These are phyloP conservation scores for Indicator maculatus DNA, from an alignment of 2,113 vertebrate species.

Conservation along the genomic window DNA sequence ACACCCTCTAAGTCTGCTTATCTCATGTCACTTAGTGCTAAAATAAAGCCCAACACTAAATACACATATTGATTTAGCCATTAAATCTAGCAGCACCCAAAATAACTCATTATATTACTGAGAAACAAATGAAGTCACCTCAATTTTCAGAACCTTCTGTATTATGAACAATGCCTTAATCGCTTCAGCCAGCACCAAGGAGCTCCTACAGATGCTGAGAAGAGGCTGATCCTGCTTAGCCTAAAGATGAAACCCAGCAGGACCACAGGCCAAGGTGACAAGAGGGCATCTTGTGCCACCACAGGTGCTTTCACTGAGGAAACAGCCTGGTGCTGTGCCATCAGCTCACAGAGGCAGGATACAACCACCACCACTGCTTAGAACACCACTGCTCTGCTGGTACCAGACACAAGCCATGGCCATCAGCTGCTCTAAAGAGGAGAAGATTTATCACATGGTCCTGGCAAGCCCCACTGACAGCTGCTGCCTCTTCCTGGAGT, in stretches of 20 bases:
- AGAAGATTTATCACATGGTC: neutral
- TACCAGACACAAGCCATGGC: neutral
- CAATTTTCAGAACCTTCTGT: conserved; percentile 39
- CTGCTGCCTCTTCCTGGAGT: neutral
- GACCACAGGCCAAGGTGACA: neutral
- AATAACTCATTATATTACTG: conserved; percentile 71
- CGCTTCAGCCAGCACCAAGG: neutral
- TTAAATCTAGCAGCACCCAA: conserved; percentile 76
- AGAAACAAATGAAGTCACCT: conserved; percentile 69
- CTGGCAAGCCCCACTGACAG: neutral
- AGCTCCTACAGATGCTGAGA: neutral
- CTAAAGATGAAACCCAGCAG: neutral
- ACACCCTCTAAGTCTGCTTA: conserved; percentile 79
- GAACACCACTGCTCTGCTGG: rapidly evolving
- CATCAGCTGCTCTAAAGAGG: neutral
- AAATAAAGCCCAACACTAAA: conserved; percentile 79
- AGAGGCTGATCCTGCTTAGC: neutral
- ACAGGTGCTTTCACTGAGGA: neutral
- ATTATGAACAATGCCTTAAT: neutral
- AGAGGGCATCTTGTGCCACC: neutral
- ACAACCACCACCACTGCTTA: rapidly evolving
- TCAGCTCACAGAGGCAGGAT: neutral
- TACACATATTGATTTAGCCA: conserved; percentile 81
- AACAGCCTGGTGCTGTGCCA: neutral
- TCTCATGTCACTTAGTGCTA: conserved; percentile 78